These are phyloP conservation scores for Caradrina clavipalpis DNA, from an alignment of 2,888 invertebrate genomes.

Conservation along the genomic window DNA sequence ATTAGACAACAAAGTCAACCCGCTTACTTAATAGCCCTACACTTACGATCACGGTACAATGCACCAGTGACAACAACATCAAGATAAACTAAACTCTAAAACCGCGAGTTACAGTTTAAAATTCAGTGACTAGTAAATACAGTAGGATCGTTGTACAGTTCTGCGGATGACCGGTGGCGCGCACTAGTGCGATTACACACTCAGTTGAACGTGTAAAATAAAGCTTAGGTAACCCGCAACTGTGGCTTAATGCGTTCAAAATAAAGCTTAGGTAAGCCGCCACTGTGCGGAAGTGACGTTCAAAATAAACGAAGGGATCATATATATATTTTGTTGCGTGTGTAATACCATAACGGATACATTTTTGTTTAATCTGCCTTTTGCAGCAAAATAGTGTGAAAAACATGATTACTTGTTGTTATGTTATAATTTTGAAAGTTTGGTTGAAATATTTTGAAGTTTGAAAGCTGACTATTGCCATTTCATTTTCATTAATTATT, in stretches of 20 bases:
- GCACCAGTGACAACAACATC: slow-evolving; percentile 35
- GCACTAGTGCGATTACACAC: slow-evolving; percentile 76
- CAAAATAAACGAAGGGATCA: not conserved
- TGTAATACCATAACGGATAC: not conserved
- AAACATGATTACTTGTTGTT: not conserved
- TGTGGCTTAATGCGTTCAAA: slow-evolving; percentile 28
- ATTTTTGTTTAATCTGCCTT: not conserved
- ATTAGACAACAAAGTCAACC: slow-evolving; percentile 17
- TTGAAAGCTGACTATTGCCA: slow-evolving; percentile 9
- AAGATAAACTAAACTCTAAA: slow-evolving; percentile 15
- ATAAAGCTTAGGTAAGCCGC: slow-evolving; percentile 31
- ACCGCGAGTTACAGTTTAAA: slow-evolving; percentile 20
- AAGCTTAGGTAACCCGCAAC: slow-evolving; percentile 45
- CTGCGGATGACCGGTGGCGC: slow-evolving; percentile 69
- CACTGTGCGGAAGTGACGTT: not conserved
- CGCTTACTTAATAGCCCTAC: slow-evolving; percentile 59
- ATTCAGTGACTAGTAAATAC: slow-evolving; percentile 18
- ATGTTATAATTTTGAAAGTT: not conserved
- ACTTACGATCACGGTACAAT: slow-evolving; percentile 47
- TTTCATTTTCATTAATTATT: slow-evolving; percentile 3
- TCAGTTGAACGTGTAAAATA: slow-evolving; percentile 73
- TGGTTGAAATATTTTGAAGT: slow-evolving; percentile 1
- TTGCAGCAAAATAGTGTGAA: not conserved
- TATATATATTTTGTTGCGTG: not conserved
- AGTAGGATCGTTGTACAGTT: slow-evolving; percentile 57